Base-by-base conservation (phyloP, 1,140 invertebrate species). In the Agraylea sexmaculata region DNA sequence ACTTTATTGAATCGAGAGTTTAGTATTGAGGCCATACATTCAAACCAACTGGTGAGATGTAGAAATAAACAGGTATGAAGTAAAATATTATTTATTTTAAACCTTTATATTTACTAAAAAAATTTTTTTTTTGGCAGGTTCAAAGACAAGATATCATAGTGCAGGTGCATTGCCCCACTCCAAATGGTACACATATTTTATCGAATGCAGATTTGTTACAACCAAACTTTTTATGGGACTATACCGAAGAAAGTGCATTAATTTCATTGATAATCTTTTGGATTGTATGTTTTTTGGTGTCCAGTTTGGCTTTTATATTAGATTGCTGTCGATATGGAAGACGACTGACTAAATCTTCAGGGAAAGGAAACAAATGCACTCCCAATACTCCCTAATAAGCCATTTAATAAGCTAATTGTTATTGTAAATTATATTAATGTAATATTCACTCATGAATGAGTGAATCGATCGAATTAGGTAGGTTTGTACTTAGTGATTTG, bases 101-200 rank as follows among this genome's bases (percentile, higher is more conserved):
- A 43, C 37, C 27, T 28, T 34, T 42, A 34, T 32, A 49, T 5
- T 56, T 59, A 34, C 22, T 33, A 12, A 11, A 33, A 11, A 15
- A 33, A 11, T 28, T 11, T 39, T 50, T 42, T 22, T 53, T 45
- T 58, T 64, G 66, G 40, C 58, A 86, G 72, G 73, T 83, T 21
- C 82, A 84, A 51, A 74, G 78, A 44, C 77, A 83, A 56, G 83
- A 86, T 52, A 86, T 87, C 23, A 86, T 87, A 50, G 78, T 86
- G 15, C 80, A 84, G 54, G 73, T 78, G 13, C 72, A 78, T 2
- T 87, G 83, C 54, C 80, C 82, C 10, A 69, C 73, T 3, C 77
- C 79, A 1, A 81, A 85, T 51, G 83, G 82, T n/a, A 75, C 74
- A 3, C 70, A 82, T 53, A 74, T 81, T 11, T 59, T 87, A 21